Percentiles rank a stretch among this genome's conserved stretches.
These are phyloP conservation scores for Oryzias curvinotus DNA, from an alignment of 2,113 vertebrate species.

Conservation along the genomic window DNA sequence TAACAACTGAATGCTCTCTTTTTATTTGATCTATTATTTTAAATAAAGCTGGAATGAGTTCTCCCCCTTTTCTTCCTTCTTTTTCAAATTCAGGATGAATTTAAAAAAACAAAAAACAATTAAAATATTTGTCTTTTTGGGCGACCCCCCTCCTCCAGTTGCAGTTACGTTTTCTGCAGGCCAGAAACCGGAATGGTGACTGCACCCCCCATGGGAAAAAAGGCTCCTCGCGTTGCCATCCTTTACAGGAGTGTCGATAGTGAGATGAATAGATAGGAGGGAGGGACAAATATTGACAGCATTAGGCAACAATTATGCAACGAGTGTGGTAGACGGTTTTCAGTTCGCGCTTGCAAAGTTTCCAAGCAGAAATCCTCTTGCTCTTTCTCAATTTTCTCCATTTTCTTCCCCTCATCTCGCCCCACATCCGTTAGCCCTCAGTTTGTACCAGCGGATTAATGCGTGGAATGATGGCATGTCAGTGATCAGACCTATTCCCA, in stretches of 20 bases:
- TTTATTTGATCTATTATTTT: no score
- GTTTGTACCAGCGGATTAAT: conserved; percentile 40
- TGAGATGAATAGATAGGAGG: conserved; percentile 28
- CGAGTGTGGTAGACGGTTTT: conserved; percentile 19
- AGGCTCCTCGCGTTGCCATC: conserved; percentile 26
- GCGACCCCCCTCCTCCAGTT: conserved; percentile 8
- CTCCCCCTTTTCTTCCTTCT: no score
- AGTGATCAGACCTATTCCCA: conserved; percentile 55
- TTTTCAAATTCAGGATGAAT: no score
- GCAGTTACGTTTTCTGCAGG: conserved; percentile 35
- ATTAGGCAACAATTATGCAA: conserved; percentile 44
- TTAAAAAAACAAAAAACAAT: not conserved
- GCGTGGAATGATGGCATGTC: conserved; percentile 57
- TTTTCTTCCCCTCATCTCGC: conserved; percentile 1
- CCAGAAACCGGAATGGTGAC: conserved; percentile 39
- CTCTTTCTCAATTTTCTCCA: not conserved
- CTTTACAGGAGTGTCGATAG: conserved; percentile 24
- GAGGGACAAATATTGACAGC: conserved; percentile 51
- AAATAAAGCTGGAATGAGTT: no score
- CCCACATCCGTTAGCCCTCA: conserved; percentile 9
- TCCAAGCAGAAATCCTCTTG: conserved; percentile 10
- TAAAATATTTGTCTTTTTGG: conserved; percentile 9
- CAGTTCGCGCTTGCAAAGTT: conserved; percentile 11
- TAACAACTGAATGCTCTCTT: no score
- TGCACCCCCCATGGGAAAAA: conserved; percentile 44